A percentile compares a stretch with the other conserved stretches of the same genome.
These are phyloP conservation scores for Luperina testacea DNA, from an alignment of 2,888 invertebrate genomes.

Conservation along the genomic window DNA sequence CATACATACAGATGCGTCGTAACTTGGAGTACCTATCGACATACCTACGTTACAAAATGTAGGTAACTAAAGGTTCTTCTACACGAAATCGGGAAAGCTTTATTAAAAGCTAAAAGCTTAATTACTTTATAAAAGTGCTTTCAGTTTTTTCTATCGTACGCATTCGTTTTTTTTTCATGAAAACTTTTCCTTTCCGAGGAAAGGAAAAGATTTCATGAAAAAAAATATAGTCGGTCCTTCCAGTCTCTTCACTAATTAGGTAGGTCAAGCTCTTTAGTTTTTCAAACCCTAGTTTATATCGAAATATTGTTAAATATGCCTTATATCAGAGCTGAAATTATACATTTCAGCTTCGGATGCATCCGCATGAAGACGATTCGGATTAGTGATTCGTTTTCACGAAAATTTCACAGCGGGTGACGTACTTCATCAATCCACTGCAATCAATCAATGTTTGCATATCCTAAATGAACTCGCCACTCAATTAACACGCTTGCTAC, in stretches of 20 bases:
- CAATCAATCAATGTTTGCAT: slow-evolving; percentile 60
- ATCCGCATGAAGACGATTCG: neutral
- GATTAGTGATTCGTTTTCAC: slow-evolving; percentile 12
- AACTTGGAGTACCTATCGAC: neutral
- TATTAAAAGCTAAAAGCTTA: slow-evolving; percentile 6
- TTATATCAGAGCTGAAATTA: neutral
- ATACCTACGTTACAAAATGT: neutral
- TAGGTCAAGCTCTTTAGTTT: neutral
- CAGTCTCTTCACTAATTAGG: neutral
- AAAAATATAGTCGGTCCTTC: no score
- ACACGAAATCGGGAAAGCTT: neutral
- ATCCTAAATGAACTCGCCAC: slow-evolving; percentile 54
- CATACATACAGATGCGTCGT: neutral
- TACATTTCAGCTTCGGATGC: neutral
- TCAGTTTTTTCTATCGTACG: slow-evolving; percentile 2
- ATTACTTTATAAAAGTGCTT: slow-evolving; percentile 15
- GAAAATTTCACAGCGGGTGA: slow-evolving; percentile 15
- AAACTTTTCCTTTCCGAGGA: no score
- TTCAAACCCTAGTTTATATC: no score
- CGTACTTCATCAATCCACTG: slow-evolving; percentile 31
- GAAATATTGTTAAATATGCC: no score
- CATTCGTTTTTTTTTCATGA: no score
- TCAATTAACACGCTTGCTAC: slow-evolving; percentile 41
- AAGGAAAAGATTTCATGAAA: no score
- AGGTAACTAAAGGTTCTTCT: neutral